Percentiles rank a stretch among this genome's conserved stretches.
These are phyloP conservation scores for Dasysyrphus tricinctus DNA, from an alignment of 2,888 invertebrate genomes.

Conservation along the genomic window DNA sequence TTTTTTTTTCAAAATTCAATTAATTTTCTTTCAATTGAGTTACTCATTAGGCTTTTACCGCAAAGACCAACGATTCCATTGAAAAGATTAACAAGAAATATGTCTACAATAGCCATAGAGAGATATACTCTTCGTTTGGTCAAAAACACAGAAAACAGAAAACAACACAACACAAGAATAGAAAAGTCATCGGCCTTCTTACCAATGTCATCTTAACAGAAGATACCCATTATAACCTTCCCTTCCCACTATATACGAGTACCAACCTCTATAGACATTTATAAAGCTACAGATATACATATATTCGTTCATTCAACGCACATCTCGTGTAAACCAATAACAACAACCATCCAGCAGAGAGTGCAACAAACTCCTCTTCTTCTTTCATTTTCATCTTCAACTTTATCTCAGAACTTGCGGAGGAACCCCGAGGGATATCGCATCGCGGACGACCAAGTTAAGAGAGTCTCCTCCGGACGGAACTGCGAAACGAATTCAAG, in stretches of 20 bases:
- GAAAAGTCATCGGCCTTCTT: slow-evolving; percentile 70
- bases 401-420: not conserved
- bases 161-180: slow-evolving; percentile 28
- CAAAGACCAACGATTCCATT: slow-evolving; percentile 30
- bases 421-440: slow-evolving; percentile 65
- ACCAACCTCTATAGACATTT: not conserved
- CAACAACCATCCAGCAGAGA: slow-evolving; percentile 25
- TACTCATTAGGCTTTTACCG: slow-evolving; percentile 26
- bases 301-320: slow-evolving; percentile 53
- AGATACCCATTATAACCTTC: slow-evolving; percentile 71
- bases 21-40: slow-evolving; percentile 5
- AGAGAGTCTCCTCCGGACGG: slow-evolving; percentile 14
- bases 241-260: slow-evolving; percentile 52
- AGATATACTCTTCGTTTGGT: not conserved
- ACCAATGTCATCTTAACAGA: slow-evolving; percentile 73
- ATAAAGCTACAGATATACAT: slow-evolving; percentile 24
- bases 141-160: slow-evolving; percentile 35
- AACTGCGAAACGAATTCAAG: slow-evolving; percentile 71
- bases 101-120: slow-evolving; percentile 1
- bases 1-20: not conserved
- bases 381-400: slow-evolving; percentile 14
- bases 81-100: slow-evolving; percentile 32
- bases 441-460: slow-evolving; percentile 36
- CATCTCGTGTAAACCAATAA: slow-evolving; percentile 12
- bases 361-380: slow-evolving; percentile 67